Evolutionary conservation across 2,888 invertebrate genomes (phyloP), one percentile per base, ranked within the genome.

Genomic region (Celastrina argiolus): DNA sequence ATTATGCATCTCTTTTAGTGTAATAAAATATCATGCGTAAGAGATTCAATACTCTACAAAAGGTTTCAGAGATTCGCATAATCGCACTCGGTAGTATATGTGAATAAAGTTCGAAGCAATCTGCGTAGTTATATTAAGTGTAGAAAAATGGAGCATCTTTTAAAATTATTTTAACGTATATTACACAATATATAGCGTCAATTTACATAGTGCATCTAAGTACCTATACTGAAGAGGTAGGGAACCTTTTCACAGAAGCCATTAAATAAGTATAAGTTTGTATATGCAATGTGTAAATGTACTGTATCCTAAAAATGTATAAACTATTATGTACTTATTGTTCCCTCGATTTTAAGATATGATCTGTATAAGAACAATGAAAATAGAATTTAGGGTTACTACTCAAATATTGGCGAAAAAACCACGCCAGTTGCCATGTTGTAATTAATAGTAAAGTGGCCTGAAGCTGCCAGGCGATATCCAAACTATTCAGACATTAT

Each of bases 101-200:
- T 34, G 16, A 10, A 59, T 16, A 39, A 22, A 36, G 61, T 61
- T 59, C 59, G 59, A 34, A 61, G 61, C 61, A 61, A 61, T 61
- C 61, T 61, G 61, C 61, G 61, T 22, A 39, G 16, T 36, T n/a
- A 16, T 2, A 45, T 45, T n/a, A 58, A 31, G 58, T 58, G 31
- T 28, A 58, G 58, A 58, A 58, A 28, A 58, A 58, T 31, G 36
- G 61, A 36, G 61, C 14, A 10, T 31, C 18, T 3, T 59, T 34
- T 34, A 59, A 7, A 59, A 34, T 59, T 34, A 59, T 18, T 34
- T 31, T 26, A 16, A 34, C 2, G 8, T 12, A 59, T 12, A 59
- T 16, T 22, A 51, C 26, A 51, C 22, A 26, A 51, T 26, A 51
- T 51, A 51, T 51, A 26, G 51, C 51, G 22, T 26, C 51, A 51